A percentile compares a stretch with the other conserved stretches of the same genome.
phyloP scores from a whole-genome alignment of 2,113 vertebrate genomes.

The Tapirus terrestris region DNA sequence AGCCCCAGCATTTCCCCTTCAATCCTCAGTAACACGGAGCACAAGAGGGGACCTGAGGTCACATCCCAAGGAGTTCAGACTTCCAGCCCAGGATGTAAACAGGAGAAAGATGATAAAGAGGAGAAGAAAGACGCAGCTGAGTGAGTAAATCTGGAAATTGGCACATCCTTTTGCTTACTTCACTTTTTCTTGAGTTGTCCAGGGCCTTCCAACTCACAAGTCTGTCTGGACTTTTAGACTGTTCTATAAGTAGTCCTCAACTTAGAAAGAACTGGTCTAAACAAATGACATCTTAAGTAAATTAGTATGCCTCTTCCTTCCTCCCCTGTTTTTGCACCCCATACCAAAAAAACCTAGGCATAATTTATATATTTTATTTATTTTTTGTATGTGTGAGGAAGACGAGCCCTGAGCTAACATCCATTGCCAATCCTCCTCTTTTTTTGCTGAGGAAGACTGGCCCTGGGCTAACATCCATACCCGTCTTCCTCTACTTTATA shows the following conservation, averaged over 20 bases:
- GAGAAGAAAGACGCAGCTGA: slow-evolving; percentile 96
- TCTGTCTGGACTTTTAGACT: neutral
- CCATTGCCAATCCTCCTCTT: no score
- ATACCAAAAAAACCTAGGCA: neutral
- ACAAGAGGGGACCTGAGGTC: slow-evolving; percentile 95
- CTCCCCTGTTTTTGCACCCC: neutral
- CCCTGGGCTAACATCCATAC: no score
- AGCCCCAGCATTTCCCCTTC: slow-evolving; percentile 94
- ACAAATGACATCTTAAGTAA: neutral
- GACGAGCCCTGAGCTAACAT: no score
- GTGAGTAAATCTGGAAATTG: slow-evolving; percentile 88
- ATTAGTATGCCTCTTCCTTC: neutral
- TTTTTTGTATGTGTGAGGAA: no score
- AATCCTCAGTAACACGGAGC: slow-evolving; percentile 88
- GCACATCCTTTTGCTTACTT: neutral
- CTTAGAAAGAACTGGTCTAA: neutral
- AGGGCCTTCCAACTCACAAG: neutral
- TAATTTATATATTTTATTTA: neutral
- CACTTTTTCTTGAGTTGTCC: neutral
- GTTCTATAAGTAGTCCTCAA: neutral
- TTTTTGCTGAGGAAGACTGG: no score
- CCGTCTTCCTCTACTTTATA: no score
- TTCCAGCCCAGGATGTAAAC: slow-evolving; percentile 90
- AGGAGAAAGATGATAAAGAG: slow-evolving; percentile 95
- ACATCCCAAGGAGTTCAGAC: slow-evolving; percentile 98